phyloP scores from a whole-genome alignment of 2,888 invertebrate genomes.

The Abrostola triplasia region DNA sequence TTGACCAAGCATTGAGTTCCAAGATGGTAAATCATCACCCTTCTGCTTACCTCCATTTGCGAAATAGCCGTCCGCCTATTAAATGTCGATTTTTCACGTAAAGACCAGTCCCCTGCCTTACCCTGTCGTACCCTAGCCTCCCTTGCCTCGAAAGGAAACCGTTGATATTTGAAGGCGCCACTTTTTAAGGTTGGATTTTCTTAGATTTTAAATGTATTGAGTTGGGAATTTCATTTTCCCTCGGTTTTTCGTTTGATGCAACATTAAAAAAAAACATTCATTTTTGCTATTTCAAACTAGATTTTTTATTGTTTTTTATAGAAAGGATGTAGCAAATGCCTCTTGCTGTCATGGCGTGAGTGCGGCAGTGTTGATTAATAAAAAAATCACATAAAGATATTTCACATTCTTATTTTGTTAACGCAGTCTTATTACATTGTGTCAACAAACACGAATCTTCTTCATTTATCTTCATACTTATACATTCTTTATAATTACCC shows the following conservation, averaged over 20 bases:
- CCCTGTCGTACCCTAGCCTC: slow-evolving; percentile 38
- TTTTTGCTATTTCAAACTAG: no score
- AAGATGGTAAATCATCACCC: slow-evolving; percentile 73
- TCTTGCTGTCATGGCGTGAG: no score
- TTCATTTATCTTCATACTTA: no score
- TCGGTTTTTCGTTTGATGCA: slow-evolving; percentile 4
- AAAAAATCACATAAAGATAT: no score
- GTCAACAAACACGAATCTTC: no score
- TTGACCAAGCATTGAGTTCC: slow-evolving; percentile 55
- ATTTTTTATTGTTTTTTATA: no score
- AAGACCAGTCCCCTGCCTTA: slow-evolving; percentile 50
- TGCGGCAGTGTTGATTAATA: no score
- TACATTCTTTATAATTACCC: no score
- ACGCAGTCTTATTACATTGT: no score
- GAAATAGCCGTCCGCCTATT: slow-evolving; percentile 81
- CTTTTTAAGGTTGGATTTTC: slow-evolving; percentile 49
- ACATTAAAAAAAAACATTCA: no score
- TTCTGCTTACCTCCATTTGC: slow-evolving; percentile 68
- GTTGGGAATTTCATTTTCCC: slow-evolving; percentile 23
- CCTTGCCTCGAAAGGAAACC: slow-evolving; percentile 60
- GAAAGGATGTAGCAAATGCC: no score
- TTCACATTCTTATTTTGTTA: no score
- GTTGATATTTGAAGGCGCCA: slow-evolving; percentile 66
- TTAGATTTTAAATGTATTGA: slow-evolving; percentile 51
- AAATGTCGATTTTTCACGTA: slow-evolving; percentile 86